A percentile compares a stretch with the other conserved stretches of the same genome.
Evolutionary conservation across 2,797 vertebrate genomes (phyloP).

Genomic region (Spondyliosoma cantharus): DNA sequence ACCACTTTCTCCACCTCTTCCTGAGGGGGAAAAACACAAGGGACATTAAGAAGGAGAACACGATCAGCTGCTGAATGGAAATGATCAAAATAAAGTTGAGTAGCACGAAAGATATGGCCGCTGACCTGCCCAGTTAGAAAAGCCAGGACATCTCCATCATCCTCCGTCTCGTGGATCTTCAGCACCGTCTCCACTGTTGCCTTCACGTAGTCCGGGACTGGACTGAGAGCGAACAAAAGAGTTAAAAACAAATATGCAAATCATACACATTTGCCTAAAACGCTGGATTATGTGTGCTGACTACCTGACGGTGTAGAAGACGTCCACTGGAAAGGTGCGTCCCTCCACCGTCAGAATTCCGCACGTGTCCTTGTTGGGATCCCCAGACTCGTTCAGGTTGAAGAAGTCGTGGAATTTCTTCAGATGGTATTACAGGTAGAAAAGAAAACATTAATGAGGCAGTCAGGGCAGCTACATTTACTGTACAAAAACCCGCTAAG

Average conservation of each 20-base stretch:
- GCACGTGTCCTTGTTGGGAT: slow-evolving; percentile 94
- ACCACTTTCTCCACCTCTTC: slow-evolving; percentile 98
- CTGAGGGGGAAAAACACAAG: slow-evolving; percentile 70
- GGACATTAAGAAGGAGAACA: neutral
- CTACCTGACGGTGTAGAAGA: slow-evolving; percentile 98
- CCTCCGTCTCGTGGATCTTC: slow-evolving; percentile 97
- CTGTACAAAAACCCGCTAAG: neutral
- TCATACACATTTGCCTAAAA: neutral
- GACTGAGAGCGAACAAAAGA: slow-evolving; percentile 79
- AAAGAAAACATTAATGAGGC: neutral
- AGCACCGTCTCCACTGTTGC: slow-evolving; percentile 97
- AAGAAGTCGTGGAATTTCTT: slow-evolving; percentile 99
- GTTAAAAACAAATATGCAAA: neutral
- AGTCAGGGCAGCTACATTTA: neutral
- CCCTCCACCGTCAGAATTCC: slow-evolving; percentile 96
- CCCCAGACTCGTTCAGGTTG: slow-evolving; percentile 93
- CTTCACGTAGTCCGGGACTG: slow-evolving; percentile 97
- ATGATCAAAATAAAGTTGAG: neutral
- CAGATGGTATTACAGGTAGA: neutral
- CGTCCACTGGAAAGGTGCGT: slow-evolving; percentile 94
- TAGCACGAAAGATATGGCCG: neutral
- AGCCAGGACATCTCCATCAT: slow-evolving; percentile 93
- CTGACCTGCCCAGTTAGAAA: slow-evolving; percentile 98
- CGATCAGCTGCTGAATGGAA: neutral
- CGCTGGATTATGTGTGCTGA: slow-evolving; percentile 9